Conservation (phyloP, 1,140 invertebrate species). For the Lepidotrigona ventralis region DNA sequence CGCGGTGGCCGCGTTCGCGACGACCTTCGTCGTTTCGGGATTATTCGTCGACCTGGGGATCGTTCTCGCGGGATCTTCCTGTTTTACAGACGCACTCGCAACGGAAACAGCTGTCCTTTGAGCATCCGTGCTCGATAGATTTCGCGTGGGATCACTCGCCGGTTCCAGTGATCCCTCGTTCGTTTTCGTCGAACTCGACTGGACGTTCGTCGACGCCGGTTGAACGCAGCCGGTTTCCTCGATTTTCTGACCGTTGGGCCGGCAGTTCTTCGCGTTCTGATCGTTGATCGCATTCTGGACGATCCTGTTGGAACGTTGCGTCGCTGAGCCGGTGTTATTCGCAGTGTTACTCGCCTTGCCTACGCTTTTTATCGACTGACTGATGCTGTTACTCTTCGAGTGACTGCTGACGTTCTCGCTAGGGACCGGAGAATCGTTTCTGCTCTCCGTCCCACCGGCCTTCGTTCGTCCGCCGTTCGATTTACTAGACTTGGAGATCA, state of each 20-base stretch:
- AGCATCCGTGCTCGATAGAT: not conserved
- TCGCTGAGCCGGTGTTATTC: constrained; percentile 29
- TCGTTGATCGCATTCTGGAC: constrained; percentile 9
- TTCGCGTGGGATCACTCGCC: not conserved
- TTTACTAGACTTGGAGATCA: constrained; percentile 7
- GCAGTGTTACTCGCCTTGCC: constrained; percentile 11
- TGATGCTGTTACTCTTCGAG: constrained; percentile 36
- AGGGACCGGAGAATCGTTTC: constrained; percentile 31
- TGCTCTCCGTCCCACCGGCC: constrained; percentile 14
- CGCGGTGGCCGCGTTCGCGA: not conserved
- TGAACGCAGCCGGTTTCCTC: not conserved
- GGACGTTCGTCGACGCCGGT: not conserved
- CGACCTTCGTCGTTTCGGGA: not conserved
- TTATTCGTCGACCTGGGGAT: not conserved
- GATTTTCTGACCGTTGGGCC: not conserved
- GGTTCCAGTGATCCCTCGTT: not conserved
- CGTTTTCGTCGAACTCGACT: not conserved
- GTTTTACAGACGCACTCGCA: constrained; percentile 29
- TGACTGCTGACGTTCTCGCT: not conserved
- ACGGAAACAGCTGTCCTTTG: constrained; percentile 10
- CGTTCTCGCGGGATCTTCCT: constrained; percentile 34
- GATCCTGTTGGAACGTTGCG: constrained; percentile 15
- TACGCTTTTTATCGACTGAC: constrained; percentile 29
- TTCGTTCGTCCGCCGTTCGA: not conserved
- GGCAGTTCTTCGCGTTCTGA: not conserved